Base-by-base conservation (phyloP, 2,888 invertebrate species). In the Synergus japonicus region DNA sequence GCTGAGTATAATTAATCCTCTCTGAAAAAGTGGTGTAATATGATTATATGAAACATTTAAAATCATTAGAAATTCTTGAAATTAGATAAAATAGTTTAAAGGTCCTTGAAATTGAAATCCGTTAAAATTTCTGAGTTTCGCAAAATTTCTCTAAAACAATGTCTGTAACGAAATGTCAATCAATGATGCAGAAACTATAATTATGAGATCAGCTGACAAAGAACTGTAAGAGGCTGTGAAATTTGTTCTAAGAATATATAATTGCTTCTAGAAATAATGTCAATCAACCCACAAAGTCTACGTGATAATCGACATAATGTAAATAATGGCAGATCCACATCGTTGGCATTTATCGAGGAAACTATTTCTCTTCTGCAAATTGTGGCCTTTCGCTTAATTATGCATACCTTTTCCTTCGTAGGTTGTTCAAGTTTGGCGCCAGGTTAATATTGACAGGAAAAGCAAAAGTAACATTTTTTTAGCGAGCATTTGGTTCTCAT, bases 331-430 rank as follows among this genome's bases (percentile, higher is more conserved):
- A 44, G 44, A 67, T 67, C 67, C 44, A 44, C 22, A 7, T 46
- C 44, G 46, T 67, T 46, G 67, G 46, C 18, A 67, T 67, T 67
- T 67, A 67, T 67, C 67, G 67, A 67, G 29, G 3, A 67, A 66
- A 66, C 43, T 66, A 66, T 66, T 66, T 22, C 66, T 43, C 44
- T 44, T 18, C n/a, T 44, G 18, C 44, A 66, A 66, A 66, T 66
- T 66, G 43, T 66, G 12, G 43, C 41, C 66, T 66, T 66, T 66
- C 66, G 43, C 66, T 66, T 66, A 66, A 66, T 66, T 66, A 66
- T 66, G 43, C 66, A 66, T 43, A 43, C 43, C 43, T 66, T 44
- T 44, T 44, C 22, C 66, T 44, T 2, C 66, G 18, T 41, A 66
- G 49, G 13, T 15, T 15, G 49, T 15, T 49, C 5, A 15, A 13